Evolutionary conservation across 2,888 invertebrate genomes (phyloP).

Genomic region (Heliconius hortense): DNA sequence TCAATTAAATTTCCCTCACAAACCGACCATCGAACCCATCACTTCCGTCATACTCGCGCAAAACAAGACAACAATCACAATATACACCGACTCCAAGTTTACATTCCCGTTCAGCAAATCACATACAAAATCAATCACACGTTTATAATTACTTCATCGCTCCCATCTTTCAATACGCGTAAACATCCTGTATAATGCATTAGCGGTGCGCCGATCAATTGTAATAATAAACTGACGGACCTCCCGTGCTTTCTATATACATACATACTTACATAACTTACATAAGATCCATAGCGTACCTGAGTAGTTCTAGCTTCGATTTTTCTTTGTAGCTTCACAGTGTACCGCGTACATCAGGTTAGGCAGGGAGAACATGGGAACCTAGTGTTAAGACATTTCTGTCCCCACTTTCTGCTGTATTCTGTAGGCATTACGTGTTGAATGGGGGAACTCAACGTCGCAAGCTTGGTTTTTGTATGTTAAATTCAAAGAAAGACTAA

Average conservation of each 20-base stretch:
- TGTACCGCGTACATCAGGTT: too few species aligned
- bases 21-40: not conserved
- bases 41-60: not conserved
- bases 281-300: conserved; percentile 6
- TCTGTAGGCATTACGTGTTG: too few species aligned
- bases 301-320: not conserved
- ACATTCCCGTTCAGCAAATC: conserved; percentile 15
- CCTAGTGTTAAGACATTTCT: too few species aligned
- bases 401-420: too few species aligned
- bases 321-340: not conserved
- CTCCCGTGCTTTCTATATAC: conserved; percentile 41
- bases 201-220: conserved; percentile 51
- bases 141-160: conserved; percentile 41
- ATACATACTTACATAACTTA: conserved; percentile 12
- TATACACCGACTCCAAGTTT: not conserved
- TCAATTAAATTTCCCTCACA: not conserved
- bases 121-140: conserved; percentile 33
- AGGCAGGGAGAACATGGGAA: too few species aligned
- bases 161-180: conserved; percentile 38
- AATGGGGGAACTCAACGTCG: too few species aligned
- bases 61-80: not conserved
- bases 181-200: conserved; percentile 55
- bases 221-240: conserved; percentile 53
- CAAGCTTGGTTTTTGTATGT: too few species aligned
- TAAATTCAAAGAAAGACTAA: too few species aligned